These are phyloP conservation scores for Homalodisca vitripennis DNA, from an alignment of 1,140 invertebrate species.

Conservation along the genomic window DNA sequence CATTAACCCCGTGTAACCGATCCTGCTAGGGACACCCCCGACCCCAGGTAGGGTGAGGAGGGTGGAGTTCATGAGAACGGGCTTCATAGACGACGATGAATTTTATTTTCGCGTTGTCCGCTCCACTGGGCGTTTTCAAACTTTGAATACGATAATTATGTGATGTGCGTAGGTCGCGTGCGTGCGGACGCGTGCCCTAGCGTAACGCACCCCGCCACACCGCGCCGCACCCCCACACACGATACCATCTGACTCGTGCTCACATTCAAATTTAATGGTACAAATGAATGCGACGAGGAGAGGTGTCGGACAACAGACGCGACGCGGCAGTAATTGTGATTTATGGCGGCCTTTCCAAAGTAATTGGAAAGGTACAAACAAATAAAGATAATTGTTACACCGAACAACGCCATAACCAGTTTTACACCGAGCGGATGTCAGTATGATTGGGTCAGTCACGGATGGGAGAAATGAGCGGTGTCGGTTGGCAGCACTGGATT, in stretches of 20 bases:
- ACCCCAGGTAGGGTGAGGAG: not conserved
- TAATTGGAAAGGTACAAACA: slow-evolving; percentile 1
- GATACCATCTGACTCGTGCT: slow-evolving; percentile 9
- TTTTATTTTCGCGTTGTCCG: slow-evolving; percentile 31
- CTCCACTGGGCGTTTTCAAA: slow-evolving; percentile 9
- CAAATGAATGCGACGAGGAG: too few relatives aligned
- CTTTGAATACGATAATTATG: slow-evolving; percentile 30
- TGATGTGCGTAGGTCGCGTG: slow-evolving; percentile 9
- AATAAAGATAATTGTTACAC: not conserved
- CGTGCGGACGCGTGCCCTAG: not conserved
- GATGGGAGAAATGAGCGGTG: too few relatives aligned
- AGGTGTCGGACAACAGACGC: slow-evolving; percentile 5
- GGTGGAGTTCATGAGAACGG: not conserved
- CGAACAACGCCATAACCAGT: too few relatives aligned
- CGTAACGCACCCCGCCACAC: not conserved
- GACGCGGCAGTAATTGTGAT: slow-evolving; percentile 12
- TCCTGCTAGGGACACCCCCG: not conserved
- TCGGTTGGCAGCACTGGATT: too few relatives aligned
- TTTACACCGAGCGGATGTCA: too few relatives aligned
- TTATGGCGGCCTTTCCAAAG: not conserved
- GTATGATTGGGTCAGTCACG: too few relatives aligned
- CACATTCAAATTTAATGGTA: slow-evolving; percentile 5
- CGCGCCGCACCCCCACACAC: not conserved
- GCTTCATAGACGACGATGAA: slow-evolving; percentile 2
- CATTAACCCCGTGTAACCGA: slow-evolving; percentile 11